phyloP scores from a whole-genome alignment of 2,797 vertebrate genomes.

The Darevskia mixta region DNA sequence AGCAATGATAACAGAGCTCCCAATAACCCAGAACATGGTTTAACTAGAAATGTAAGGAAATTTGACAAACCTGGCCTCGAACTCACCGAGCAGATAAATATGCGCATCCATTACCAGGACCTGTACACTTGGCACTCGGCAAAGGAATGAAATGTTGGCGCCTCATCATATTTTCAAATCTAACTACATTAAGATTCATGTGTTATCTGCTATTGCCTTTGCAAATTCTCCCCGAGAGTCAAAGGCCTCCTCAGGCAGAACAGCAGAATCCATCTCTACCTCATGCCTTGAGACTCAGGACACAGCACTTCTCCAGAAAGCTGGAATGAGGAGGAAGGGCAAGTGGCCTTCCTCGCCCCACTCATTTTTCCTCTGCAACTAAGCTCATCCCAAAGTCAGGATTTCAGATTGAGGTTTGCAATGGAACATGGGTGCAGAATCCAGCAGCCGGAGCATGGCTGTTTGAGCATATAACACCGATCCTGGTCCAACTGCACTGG shows the following conservation, averaged over 20 bases:
- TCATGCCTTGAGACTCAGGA: neutral
- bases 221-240: neutral
- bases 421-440: too few species aligned
- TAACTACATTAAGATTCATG: slow-evolving; percentile 31
- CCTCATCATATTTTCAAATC: slow-evolving; percentile 45
- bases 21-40: slow-evolving; percentile 48
- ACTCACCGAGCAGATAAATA: slow-evolving; percentile 75
- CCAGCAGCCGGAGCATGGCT: too few species aligned
- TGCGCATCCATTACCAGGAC: slow-evolving; percentile 69
- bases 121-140: slow-evolving; percentile 53
- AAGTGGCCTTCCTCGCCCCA: neutral
- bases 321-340: too few species aligned
- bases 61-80: slow-evolving; percentile 70
- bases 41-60: slow-evolving; percentile 73
- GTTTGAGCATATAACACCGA: too few species aligned
- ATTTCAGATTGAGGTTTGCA: too few species aligned
- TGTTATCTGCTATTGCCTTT: slow-evolving; percentile 14
- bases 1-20: slow-evolving; percentile 60
- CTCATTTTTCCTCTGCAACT: neutral
- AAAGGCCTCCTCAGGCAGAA: neutral
- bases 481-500: too few species aligned
- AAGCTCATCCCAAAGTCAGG: too few species aligned
- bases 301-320: too few species aligned
- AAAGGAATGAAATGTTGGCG: slow-evolving; percentile 40
- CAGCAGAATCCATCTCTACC: neutral